phyloP scores from a whole-genome alignment of 2,113 vertebrate species.

The Syngnathus scovelli region DNA sequence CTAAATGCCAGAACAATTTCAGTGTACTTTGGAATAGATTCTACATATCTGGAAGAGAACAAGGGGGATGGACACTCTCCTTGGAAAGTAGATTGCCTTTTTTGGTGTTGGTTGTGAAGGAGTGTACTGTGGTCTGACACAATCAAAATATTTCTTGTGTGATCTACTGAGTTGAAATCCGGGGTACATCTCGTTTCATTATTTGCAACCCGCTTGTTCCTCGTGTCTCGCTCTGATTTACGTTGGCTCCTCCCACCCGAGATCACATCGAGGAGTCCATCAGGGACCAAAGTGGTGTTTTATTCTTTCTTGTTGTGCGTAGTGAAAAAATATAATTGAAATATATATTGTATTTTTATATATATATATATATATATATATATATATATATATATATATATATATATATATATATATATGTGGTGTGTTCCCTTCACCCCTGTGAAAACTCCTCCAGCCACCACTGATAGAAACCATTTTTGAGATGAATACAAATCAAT shows the following conservation, averaged over 20 bases:
- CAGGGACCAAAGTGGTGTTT: not conserved
- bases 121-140: not conserved
- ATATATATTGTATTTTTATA: too few relatives aligned
- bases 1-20: not conserved
- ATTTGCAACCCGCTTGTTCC: not conserved
- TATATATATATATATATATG: too few relatives aligned
- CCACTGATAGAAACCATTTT: too few relatives aligned
- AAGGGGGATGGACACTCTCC: not conserved
- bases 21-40: not conserved
- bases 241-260: not conserved
- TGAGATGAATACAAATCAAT: too few relatives aligned
- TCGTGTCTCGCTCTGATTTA: not conserved
- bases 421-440: too few relatives aligned
- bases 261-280: not conserved
- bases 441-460: too few relatives aligned
- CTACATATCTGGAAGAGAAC: not conserved
- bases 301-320: too few relatives aligned
- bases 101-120: conserved; percentile 2
- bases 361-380: too few relatives aligned
- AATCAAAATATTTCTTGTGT: not conserved
- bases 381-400: too few relatives aligned
- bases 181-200: not conserved
- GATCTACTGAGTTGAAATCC: not conserved
- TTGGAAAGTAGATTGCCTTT: conserved; percentile 1
- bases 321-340: too few relatives aligned